Evolutionary conservation across 2,888 invertebrate genomes (phyloP).

Genomic region (Mamestra brassicae): DNA sequence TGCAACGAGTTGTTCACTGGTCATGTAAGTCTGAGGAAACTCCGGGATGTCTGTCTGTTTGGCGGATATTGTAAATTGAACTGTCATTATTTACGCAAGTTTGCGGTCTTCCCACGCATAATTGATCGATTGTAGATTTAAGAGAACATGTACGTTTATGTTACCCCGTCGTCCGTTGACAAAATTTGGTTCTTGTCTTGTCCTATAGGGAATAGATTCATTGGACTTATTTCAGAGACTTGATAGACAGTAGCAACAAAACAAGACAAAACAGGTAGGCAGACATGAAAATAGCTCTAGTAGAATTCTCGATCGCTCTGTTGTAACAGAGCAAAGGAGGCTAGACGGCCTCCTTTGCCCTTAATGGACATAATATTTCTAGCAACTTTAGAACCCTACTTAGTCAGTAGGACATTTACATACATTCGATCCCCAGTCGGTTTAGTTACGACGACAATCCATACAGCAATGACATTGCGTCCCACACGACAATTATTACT

Average conservation of each 20-base stretch:
- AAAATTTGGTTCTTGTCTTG: background rate
- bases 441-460: slow-evolving; percentile 18
- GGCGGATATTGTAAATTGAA: slow-evolving; percentile 34
- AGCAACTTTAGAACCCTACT: slow-evolving; percentile 2
- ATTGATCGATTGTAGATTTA: slow-evolving; percentile 12
- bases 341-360: background rate
- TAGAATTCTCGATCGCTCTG: slow-evolving; percentile 16
- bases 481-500: slow-evolving; percentile 78
- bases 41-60: slow-evolving; percentile 10
- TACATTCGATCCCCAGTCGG: slow-evolving; percentile 22
- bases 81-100: slow-evolving; percentile 20
- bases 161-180: background rate
- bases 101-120: slow-evolving; percentile 39
- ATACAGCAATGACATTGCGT: slow-evolving; percentile 45
- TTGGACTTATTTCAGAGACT: background rate
- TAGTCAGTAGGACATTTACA: slow-evolving; percentile 28
- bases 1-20: background rate
- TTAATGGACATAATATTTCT: slow-evolving; percentile 27
- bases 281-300: slow-evolving; percentile 26
- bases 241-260: slow-evolving; percentile 1
- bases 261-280: background rate
- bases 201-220: background rate
- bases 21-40: slow-evolving; percentile 13
- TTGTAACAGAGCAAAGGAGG: slow-evolving; percentile 18
- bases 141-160: background rate